Conservation (phyloP, 2,113 vertebrate genomes). For the Rafetus swinhoei region DNA sequence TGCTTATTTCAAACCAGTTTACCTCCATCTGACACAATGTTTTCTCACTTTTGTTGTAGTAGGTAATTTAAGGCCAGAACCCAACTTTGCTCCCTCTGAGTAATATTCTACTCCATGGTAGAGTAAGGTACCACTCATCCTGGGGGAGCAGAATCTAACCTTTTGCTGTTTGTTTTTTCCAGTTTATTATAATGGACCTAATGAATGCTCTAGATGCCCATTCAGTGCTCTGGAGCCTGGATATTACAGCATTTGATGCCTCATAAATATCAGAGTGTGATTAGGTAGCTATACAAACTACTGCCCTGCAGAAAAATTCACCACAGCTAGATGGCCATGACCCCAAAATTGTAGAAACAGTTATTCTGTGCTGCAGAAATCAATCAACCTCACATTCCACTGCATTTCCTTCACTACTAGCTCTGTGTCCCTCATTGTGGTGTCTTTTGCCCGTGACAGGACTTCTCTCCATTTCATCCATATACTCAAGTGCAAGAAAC, state of each 20-base stretch:
- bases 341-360: background rate
- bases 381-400: conserved; percentile 20
- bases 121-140: background rate
- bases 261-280: background rate
- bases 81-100: background rate
- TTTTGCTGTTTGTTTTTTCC: background rate
- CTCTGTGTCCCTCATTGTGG: conserved; percentile 12
- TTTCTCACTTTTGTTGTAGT: background rate
- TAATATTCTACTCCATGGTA: background rate
- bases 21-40: background rate
- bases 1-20: background rate
- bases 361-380: conserved; percentile 34
- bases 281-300: background rate
- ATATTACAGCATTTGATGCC: background rate
- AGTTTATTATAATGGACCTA: background rate
- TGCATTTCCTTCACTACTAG: conserved; percentile 30
- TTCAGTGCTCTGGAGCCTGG: background rate
- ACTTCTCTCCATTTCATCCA: conserved; percentile 23
- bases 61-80: background rate
- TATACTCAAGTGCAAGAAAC: conserved; percentile 19
- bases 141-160: background rate
- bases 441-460: conserved; percentile 17
- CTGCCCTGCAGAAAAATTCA: background rate
- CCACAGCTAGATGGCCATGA: background rate
- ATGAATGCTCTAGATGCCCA: background rate